Evolutionary conservation across 2,113 vertebrate genomes (phyloP).

Genomic region (Pygoscelis antarcticus): DNA sequence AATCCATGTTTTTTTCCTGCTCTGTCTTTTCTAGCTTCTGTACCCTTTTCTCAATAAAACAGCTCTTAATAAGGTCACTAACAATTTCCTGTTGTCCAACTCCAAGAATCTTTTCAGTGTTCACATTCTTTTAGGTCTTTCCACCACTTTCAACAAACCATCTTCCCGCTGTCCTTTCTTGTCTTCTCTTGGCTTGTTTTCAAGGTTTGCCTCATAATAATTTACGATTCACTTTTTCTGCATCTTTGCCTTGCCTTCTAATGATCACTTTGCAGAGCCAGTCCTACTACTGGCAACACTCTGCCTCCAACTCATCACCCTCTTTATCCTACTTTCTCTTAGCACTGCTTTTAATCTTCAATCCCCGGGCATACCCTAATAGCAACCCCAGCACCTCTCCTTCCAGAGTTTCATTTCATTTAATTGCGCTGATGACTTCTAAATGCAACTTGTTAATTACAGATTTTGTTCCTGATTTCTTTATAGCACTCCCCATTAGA

Average conservation of each 20-base stretch:
- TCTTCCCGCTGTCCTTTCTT: background rate
- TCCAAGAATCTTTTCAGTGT: slow-evolving; percentile 20
- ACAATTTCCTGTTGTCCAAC: background rate
- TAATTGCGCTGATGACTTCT: background rate
- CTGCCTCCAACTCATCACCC: background rate
- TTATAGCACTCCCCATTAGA: background rate
- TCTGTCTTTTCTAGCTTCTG: background rate
- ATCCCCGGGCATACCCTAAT: no score
- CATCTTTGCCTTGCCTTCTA: background rate
- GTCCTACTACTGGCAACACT: background rate
- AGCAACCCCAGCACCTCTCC: background rate
- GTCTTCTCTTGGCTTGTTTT: background rate
- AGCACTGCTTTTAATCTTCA: background rate
- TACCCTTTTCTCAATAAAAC: background rate
- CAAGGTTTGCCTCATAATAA: background rate
- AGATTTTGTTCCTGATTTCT: background rate
- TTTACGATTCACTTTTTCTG: background rate
- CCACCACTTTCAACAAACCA: background rate
- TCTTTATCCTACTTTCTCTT: background rate
- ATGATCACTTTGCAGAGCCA: background rate
- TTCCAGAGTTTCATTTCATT: background rate
- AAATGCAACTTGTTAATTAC: background rate
- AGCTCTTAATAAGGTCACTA: slow-evolving; percentile 32
- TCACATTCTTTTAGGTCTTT: slow-evolving; percentile 49
- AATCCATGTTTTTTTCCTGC: background rate